A percentile compares a stretch with the other conserved stretches of the same genome.
Conservation (phyloP, 1,140 invertebrate genomes). For the Polypedilum pembai region DNA sequence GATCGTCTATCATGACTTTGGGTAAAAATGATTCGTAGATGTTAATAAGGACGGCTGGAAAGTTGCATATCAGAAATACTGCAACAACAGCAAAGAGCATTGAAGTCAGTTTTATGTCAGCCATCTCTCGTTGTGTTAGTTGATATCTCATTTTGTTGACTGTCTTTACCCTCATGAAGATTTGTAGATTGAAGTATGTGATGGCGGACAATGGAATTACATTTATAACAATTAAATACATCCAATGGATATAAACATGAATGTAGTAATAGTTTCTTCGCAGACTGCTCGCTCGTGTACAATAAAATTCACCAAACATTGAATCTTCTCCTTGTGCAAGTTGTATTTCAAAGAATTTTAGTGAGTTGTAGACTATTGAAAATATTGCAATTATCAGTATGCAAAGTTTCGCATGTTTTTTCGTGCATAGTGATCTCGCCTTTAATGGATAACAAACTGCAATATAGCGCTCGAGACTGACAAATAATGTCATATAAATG, state of each 20-base stretch:
- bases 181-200: background rate
- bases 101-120: background rate
- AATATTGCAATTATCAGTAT: background rate
- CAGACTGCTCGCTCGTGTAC: background rate
- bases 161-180: background rate
- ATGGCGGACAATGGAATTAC: background rate
- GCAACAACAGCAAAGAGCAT: slow-evolving; percentile 4
- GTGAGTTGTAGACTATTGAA: background rate
- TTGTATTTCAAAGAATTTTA: background rate
- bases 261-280: background rate
- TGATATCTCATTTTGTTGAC: background rate
- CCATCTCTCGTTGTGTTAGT: background rate
- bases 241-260: background rate
- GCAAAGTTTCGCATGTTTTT: background rate
- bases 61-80: background rate
- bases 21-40: background rate
- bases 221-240: slow-evolving; percentile 4
- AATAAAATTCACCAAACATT: background rate
- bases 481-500: background rate
- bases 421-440: background rate
- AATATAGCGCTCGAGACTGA: background rate
- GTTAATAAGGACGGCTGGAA: background rate
- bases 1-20: background rate
- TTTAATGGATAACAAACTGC: slow-evolving; percentile 17
- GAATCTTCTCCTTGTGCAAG: background rate